Evolutionary conservation across 1,140 invertebrate genomes (phyloP), one percentile per base, ranked within the genome.

Genomic region (Ruditapes philippinarum): DNA sequence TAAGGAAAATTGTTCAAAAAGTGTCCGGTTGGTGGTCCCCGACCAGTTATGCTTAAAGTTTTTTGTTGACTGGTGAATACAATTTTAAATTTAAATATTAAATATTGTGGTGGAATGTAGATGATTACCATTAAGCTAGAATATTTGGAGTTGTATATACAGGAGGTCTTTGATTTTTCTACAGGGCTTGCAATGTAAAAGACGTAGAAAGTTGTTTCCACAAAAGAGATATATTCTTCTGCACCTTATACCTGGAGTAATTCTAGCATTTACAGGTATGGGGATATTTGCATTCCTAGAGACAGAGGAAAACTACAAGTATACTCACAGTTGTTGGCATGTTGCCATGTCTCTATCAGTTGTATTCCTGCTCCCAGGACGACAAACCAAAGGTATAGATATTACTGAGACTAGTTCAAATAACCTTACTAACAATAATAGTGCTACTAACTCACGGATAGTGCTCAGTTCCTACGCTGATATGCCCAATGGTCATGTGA

Each of bases 311-410:
- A 97, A 97, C 92, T 97, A 97, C 91, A 93, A 98, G 93, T 97
- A 98, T 92, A 97, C 98, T 0, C 98, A 99, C 95, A 98, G 98
- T 60, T 94, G 97, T 19, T 99, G 98, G 98, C 98, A 99, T 95
- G 81, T 94, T 17, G 82, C 74, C 45, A 98, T 98, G 93, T 98
- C 98, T 1, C 87, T 98, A 1, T 97, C 97, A 83, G 97, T 98
- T 19, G 96, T 98, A 38, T 97, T 98, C 89, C 95, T 99, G 4
- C 95, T 99, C 82, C 98, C 98, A 25, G 70, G 68, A 9, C 49
- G 83, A 28, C 60, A 51, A 2, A 22, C 25, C n/a, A 90, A 89
- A 84, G 81, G 89, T 91, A 88, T 70, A 68, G 79, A 85, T 62
- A 36, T 70, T 68, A 83, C 70, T 42, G 36, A 14, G 5, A 38